These are phyloP conservation scores for Byasa hedistus DNA, from an alignment of 2,888 invertebrate species.

Conservation along the genomic window DNA sequence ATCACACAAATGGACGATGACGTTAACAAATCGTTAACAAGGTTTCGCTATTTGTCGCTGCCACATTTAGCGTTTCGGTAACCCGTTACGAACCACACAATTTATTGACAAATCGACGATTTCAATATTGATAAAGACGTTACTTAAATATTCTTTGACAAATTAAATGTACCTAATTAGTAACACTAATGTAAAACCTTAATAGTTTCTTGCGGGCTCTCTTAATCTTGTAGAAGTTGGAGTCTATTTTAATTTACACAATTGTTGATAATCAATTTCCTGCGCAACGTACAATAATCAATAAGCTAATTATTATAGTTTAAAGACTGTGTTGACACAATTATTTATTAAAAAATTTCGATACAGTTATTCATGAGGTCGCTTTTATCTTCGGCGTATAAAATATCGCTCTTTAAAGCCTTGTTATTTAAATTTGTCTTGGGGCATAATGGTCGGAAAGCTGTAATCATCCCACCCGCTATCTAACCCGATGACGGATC, in stretches of 20 bases:
- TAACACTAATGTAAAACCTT: conserved; percentile 1
- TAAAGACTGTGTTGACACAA: too few species aligned
- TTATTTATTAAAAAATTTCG: too few species aligned
- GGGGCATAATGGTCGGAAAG: conserved; percentile 49
- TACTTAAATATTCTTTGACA: conserved; percentile 24
- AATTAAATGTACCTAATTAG: conserved; percentile 6
- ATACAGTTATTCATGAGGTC: too few species aligned
- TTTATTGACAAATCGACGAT: conserved; percentile 34
- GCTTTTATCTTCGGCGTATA: neutral
- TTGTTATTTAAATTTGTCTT: conserved; percentile 59
- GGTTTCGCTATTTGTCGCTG: conserved; percentile 54
- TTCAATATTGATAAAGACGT: conserved; percentile 34
- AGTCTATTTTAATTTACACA: too few species aligned
- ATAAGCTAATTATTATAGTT: too few species aligned
- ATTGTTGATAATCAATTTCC: too few species aligned
- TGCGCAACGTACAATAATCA: too few species aligned
- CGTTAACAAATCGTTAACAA: conserved; percentile 55
- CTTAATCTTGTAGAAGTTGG: too few species aligned
- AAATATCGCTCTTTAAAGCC: conserved; percentile 31
- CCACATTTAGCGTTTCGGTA: conserved; percentile 37
- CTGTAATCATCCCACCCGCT: conserved; percentile 63
- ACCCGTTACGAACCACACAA: conserved; percentile 20
- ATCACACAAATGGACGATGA: conserved; percentile 45
- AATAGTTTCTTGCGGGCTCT: neutral
- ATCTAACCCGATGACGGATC: conserved; percentile 75